phyloP scores from a whole-genome alignment of 2,888 invertebrate species.

The Drosophila vallismaia region DNA sequence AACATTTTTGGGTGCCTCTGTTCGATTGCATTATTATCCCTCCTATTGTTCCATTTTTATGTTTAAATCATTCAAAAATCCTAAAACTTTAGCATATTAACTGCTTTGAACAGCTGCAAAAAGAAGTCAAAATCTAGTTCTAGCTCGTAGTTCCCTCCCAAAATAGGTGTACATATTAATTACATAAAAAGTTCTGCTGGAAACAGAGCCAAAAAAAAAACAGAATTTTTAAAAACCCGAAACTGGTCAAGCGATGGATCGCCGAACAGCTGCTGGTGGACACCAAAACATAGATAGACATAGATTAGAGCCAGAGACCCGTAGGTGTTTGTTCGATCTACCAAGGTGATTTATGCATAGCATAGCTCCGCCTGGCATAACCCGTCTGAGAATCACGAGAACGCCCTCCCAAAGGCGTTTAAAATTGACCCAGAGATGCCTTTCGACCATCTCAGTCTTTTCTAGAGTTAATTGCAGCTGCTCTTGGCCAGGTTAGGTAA shows the following conservation, averaged over 20 bases:
- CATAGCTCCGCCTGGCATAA: conserved; percentile 12
- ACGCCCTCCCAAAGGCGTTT: conserved; percentile 38
- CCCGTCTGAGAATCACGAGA: conserved; percentile 16
- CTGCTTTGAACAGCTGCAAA: conserved; percentile 55
- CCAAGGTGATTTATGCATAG: conserved; percentile 41
- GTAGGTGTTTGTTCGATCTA: conserved; percentile 31
- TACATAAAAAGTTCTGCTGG: conserved; percentile 24
- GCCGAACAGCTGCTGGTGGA: conserved; percentile 38
- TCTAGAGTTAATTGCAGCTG: conserved; percentile 67
- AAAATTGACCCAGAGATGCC: conserved; percentile 47
- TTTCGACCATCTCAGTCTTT: conserved; percentile 31
- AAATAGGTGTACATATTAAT: conserved; percentile 49
- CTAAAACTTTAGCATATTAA: conserved; percentile 25
- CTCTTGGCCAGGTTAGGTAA: conserved; percentile 17
- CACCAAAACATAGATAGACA: conserved; percentile 34
- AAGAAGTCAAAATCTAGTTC: conserved; percentile 48
- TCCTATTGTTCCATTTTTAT: not conserved
- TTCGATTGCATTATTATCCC: conserved; percentile 4
- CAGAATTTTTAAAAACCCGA: conserved; percentile 27
- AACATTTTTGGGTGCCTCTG: conserved; percentile 36
- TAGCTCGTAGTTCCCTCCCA: conserved; percentile 45
- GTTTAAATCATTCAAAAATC: conserved; percentile 33
- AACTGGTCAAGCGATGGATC: conserved; percentile 33
- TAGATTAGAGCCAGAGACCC: conserved; percentile 39
- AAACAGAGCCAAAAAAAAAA: conserved; percentile 6